Base-by-base conservation (phyloP, 2,888 invertebrate genomes). In the Oligia latruncula region DNA sequence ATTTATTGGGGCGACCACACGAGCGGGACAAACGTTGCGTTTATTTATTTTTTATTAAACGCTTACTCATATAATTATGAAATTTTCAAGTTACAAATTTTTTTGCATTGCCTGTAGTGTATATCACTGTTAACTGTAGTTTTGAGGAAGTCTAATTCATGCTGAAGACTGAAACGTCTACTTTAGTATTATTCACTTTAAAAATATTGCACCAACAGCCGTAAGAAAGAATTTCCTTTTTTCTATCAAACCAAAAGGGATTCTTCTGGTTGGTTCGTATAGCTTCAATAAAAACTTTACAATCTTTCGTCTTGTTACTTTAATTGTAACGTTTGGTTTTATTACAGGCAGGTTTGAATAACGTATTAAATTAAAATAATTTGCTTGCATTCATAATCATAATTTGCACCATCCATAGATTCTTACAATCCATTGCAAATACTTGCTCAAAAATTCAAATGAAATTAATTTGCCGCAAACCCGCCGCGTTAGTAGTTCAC, bases 1-100 rank as follows among this genome's bases (percentile, higher is more conserved):
- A 94, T 93, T 96, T 95, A 95, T 86, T 83, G 79, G 77, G 83
- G 75, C 64, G 65, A 17, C 82, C 88, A 93, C 73, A 94, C 95
- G 92, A 75, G 93, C 94, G 93, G 85, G 11, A 13, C 15, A 11
- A 73, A 78, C 74, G 79, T 62, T 15, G 67, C 67, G 68, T 74
- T 77, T 35, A 2, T 64, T 40, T 15, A 15, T 49, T 46, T 8
- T 20, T 40, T 23, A n/a, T 2, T 64, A 72, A 67, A 46, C 55
- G 43, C 66, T 20, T 6, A 5, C 40, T 9, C 2, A 40, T 40
- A 5, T 40, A 4, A 15, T 55, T 35, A 43, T 65, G 8, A 43
- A 29, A 55, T 23, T 40, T 40, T 9, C 23, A 17, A 58, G n/a
- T 72, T 5, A 15, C 0, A n/a, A 6, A 0, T n/a, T n/a, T 55